These are phyloP conservation scores for Blastomussa wellsi DNA, from an alignment of 92 coral and sea anemone genomes.

Conservation along the genomic window DNA sequence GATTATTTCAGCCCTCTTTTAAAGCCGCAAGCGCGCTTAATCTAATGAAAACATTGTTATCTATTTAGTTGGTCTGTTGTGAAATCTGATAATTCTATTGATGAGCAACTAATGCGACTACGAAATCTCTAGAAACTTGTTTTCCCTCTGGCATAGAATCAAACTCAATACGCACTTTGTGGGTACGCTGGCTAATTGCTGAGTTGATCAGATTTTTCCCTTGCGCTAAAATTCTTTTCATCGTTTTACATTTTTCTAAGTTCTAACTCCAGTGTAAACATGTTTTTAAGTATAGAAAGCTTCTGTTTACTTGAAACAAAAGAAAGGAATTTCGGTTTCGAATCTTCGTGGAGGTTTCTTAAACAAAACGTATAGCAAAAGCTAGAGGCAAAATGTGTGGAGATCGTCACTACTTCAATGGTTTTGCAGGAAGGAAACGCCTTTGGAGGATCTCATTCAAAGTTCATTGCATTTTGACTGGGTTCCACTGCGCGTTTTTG, in stretches of 20 bases:
- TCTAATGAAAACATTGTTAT: conserved; percentile 33
- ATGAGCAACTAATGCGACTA: not conserved
- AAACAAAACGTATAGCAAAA: not conserved
- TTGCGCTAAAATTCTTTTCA: not conserved
- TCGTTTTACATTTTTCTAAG: not conserved
- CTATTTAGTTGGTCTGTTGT: conserved; percentile 15
- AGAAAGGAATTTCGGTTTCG: conserved; percentile 7
- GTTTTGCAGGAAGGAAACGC: not conserved
- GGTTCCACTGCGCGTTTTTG: not conserved
- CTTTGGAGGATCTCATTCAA: not conserved
- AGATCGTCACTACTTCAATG: not conserved
- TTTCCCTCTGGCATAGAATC: not conserved
- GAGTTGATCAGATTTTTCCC: not conserved
- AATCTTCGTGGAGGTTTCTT: conserved; percentile 25
- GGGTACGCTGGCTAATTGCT: not conserved
- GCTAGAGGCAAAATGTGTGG: not conserved
- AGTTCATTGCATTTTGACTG: not conserved
- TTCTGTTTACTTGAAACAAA: not conserved
- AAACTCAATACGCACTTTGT: not conserved
- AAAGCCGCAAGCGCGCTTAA: not conserved
- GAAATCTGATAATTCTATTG: conserved; percentile 19
- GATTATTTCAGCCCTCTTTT: not conserved
- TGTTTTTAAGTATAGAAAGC: not conserved
- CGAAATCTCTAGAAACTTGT: not conserved
- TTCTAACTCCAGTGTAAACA: conserved; percentile 12